Conservation (phyloP, 2,888 invertebrate species). For the Pyralis farinalis region DNA sequence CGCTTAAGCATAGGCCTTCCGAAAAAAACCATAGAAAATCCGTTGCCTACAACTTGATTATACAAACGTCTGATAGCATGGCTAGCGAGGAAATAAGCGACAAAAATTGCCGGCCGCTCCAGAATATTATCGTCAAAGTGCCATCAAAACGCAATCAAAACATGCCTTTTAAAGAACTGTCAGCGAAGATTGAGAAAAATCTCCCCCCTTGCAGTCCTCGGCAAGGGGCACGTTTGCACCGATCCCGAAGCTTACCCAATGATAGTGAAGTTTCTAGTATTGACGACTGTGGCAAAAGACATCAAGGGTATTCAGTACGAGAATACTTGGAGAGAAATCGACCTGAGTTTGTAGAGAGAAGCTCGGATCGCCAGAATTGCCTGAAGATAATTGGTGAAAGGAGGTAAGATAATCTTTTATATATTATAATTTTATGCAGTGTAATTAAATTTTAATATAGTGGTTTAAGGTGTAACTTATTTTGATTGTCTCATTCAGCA, state of each 20-base stretch:
- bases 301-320: conserved; percentile 74
- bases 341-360: conserved; percentile 83
- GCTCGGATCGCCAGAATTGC: conserved; percentile 53
- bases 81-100: conserved; percentile 48
- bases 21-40: conserved; percentile 58
- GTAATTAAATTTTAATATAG: no score
- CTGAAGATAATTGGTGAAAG: conserved; percentile 55
- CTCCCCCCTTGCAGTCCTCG: conserved; percentile 30
- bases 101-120: conserved; percentile 36
- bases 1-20: conserved; percentile 35
- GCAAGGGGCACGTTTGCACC: conserved; percentile 17
- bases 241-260: conserved; percentile 53
- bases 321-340: conserved; percentile 86
- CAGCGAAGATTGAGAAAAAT: conserved; percentile 42
- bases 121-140: conserved; percentile 65
- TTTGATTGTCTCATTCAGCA: no score
- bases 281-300: conserved; percentile 32
- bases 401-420: conserved; percentile 57
- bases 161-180: conserved; percentile 49
- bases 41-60: conserved; percentile 68
- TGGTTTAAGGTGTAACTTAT: no score
- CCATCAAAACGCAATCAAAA: conserved; percentile 47
- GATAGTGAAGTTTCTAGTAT: conserved; percentile 53
- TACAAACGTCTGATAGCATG: conserved; percentile 68
- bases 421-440: no score